phyloP scores from a whole-genome alignment of 2,797 vertebrate genomes.

The Channallabes apus region DNA sequence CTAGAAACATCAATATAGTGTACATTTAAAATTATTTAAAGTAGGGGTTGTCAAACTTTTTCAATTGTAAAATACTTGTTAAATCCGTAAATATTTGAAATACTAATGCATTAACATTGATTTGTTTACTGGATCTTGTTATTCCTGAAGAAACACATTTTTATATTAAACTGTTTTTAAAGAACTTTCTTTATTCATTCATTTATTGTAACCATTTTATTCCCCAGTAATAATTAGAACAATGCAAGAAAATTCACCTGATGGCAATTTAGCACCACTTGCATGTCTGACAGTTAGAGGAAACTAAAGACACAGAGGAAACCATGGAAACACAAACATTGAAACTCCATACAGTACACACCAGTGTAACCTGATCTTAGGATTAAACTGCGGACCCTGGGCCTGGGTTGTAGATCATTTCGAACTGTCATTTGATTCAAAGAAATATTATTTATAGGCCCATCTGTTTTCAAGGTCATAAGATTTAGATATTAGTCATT shows the following conservation, averaged over 20 bases:
- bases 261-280: not conserved
- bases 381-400: not conserved
- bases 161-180: no score
- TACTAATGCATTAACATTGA: no score
- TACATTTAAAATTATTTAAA: no score
- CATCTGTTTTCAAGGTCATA: not conserved
- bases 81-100: no score
- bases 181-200: no score
- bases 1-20: no score
- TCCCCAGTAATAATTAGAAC: no score
- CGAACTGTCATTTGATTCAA: not conserved
- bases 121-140: no score
- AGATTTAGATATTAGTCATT: not conserved
- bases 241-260: not conserved
- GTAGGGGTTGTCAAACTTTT: no score
- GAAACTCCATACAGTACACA: not conserved
- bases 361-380: not conserved
- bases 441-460: not conserved
- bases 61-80: no score
- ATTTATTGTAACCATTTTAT: no score
- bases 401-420: not conserved
- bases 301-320: not conserved
- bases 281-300: not conserved
- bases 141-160: no score
- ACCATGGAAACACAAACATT: not conserved